These are phyloP conservation scores for Melanostigma gelatinosum DNA, from an alignment of 2,113 vertebrate genomes.

Conservation along the genomic window DNA sequence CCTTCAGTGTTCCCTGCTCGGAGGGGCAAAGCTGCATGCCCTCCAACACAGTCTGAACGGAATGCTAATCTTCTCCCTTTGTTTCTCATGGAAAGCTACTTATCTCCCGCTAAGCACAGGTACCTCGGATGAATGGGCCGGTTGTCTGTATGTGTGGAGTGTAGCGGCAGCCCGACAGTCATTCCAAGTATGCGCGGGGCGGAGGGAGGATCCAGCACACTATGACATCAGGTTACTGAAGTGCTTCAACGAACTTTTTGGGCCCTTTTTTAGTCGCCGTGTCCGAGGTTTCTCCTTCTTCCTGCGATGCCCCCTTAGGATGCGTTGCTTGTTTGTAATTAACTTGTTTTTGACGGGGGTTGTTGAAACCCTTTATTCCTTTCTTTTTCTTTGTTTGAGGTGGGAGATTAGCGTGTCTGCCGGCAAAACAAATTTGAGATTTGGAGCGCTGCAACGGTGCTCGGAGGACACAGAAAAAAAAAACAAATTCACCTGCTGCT, in stretches of 20 bases:
- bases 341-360: constrained; percentile 55
- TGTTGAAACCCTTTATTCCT: constrained; percentile 73
- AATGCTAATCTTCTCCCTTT: constrained; percentile 88
- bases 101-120: constrained; percentile 86
- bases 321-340: constrained; percentile 69
- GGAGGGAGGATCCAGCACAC: constrained; percentile 81
- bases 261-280: constrained; percentile 69
- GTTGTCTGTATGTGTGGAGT: constrained; percentile 84
- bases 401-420: constrained; percentile 81
- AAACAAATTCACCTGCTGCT: constrained; percentile 20
- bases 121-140: constrained; percentile 87
- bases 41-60: constrained; percentile 83
- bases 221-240: constrained; percentile 78
- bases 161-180: constrained; percentile 81
- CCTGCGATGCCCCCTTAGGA: constrained; percentile 50
- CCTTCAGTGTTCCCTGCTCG: constrained; percentile 61
- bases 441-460: constrained; percentile 16
- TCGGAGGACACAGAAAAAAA: background rate
- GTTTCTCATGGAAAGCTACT: constrained; percentile 86
- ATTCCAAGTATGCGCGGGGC: constrained; percentile 84
- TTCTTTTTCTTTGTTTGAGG: constrained; percentile 76
- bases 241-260: constrained; percentile 63
- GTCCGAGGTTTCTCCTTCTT: constrained; percentile 55
- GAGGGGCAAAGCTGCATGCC: constrained; percentile 58
- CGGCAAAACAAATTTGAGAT: constrained; percentile 29